phyloP scores from a whole-genome alignment of 2,888 invertebrate genomes.

The Drosophila fungiperda region DNA sequence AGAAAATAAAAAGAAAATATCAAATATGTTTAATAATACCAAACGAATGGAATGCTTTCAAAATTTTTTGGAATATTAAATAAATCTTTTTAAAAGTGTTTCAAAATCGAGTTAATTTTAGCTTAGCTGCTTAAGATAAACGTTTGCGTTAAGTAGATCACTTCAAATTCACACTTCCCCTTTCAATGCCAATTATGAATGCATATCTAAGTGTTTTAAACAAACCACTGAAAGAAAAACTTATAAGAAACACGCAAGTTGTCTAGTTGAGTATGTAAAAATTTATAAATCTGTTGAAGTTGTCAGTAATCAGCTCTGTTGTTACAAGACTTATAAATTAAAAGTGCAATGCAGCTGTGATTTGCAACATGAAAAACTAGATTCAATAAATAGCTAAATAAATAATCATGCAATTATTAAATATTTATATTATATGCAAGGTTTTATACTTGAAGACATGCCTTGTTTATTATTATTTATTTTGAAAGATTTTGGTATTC shows the following conservation, averaged over 20 bases:
- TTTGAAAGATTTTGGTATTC: not conserved
- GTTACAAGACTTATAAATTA: not conserved
- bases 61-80: not conserved
- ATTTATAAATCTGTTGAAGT: not conserved
- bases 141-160: not conserved
- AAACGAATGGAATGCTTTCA: not conserved
- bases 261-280: not conserved
- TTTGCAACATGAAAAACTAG: not conserved
- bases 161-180: slow-evolving; percentile 17
- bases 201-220: slow-evolving; percentile 20
- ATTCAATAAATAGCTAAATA: not conserved
- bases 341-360: not conserved
- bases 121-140: not conserved
- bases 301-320: not conserved
- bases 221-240: not conserved
- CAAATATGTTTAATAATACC: not conserved
- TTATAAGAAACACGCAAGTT: not conserved
- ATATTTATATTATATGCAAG: too few species aligned
- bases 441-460: not conserved
- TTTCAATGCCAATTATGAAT: slow-evolving; percentile 45
- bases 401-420: not conserved
- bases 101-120: not conserved
- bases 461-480: not conserved
- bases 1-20: not conserved
- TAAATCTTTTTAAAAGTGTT: not conserved